A percentile compares a stretch with the other conserved stretches of the same genome.
These are phyloP conservation scores for Oceanodroma leucorhoa DNA, from an alignment of 2,797 vertebrate species.

Conservation along the genomic window DNA sequence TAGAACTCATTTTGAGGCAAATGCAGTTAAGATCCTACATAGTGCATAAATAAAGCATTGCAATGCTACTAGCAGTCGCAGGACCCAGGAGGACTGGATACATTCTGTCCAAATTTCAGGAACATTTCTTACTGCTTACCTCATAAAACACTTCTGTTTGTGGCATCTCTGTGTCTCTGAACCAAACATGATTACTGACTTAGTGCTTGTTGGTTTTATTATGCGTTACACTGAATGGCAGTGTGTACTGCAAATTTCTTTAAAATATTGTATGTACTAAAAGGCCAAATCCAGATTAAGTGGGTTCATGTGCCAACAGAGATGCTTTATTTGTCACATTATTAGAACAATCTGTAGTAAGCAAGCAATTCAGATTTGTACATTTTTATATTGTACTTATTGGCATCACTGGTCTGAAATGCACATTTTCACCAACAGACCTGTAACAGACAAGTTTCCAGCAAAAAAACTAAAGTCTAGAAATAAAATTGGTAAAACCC, in stretches of 20 bases:
- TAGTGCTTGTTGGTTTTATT: slow-evolving; percentile 68
- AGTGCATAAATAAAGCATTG: slow-evolving; percentile 53
- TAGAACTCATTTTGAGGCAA: slow-evolving; percentile 68
- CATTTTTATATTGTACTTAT: slow-evolving; percentile 70
- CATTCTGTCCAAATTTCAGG: slow-evolving; percentile 78
- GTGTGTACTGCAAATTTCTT: slow-evolving; percentile 58
- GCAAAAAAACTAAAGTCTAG: slow-evolving; percentile 76
- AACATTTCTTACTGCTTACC: slow-evolving; percentile 81
- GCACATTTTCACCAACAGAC: slow-evolving; percentile 82
- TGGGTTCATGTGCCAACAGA: slow-evolving; percentile 71
- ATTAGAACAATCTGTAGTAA: slow-evolving; percentile 71
- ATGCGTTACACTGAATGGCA: slow-evolving; percentile 54
- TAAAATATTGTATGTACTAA: slow-evolving; percentile 64
- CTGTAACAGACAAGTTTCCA: slow-evolving; percentile 81
- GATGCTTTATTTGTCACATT: slow-evolving; percentile 73
- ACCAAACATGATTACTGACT: slow-evolving; percentile 70
- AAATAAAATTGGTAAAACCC: slow-evolving; percentile 82
- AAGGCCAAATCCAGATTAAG: slow-evolving; percentile 76
- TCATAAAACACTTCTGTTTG: slow-evolving; percentile 77
- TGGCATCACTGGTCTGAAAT: slow-evolving; percentile 82
- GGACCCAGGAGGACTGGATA: slow-evolving; percentile 76
- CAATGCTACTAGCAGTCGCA: slow-evolving; percentile 73
- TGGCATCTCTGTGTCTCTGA: slow-evolving; percentile 72
- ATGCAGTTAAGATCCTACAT: slow-evolving; percentile 68
- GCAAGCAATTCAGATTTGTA: slow-evolving; percentile 70